Conservation (phyloP, 2,113 vertebrate species). For the Lanius collurio region DNA sequence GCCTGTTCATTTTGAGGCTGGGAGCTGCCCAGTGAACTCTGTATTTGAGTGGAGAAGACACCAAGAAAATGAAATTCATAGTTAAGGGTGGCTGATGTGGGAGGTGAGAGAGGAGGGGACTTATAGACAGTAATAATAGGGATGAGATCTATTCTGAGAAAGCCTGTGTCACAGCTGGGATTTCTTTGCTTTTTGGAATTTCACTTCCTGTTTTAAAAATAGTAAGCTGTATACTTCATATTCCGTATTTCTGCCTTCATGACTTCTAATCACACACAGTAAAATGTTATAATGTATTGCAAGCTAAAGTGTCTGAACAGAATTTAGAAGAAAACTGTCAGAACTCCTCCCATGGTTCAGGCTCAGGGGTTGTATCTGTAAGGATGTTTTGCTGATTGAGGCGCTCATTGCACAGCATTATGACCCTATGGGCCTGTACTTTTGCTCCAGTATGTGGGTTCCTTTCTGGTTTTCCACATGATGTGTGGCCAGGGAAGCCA, state of each 20-base stretch:
- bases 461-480: background rate
- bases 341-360: background rate
- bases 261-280: background rate
- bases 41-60: background rate
- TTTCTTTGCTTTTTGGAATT: background rate
- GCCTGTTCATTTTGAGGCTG: background rate
- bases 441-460: background rate
- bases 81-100: background rate
- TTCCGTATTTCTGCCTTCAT: background rate
- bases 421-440: background rate
- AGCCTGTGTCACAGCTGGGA: background rate
- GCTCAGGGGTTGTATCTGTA: background rate
- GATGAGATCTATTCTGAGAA: background rate
- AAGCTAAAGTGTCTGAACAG: background rate
- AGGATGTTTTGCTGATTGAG: background rate
- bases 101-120: background rate
- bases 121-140: background rate
- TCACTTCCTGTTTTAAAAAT: background rate
- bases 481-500: background rate
- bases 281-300: background rate
- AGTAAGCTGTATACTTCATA: background rate
- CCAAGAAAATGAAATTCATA: background rate
- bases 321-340: background rate
- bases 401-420: background rate
- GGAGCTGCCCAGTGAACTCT: background rate